Percentiles rank a stretch among this genome's conserved stretches.
Evolutionary conservation across 2,888 invertebrate genomes (phyloP).

Genomic region (Tholera decimalis): DNA sequence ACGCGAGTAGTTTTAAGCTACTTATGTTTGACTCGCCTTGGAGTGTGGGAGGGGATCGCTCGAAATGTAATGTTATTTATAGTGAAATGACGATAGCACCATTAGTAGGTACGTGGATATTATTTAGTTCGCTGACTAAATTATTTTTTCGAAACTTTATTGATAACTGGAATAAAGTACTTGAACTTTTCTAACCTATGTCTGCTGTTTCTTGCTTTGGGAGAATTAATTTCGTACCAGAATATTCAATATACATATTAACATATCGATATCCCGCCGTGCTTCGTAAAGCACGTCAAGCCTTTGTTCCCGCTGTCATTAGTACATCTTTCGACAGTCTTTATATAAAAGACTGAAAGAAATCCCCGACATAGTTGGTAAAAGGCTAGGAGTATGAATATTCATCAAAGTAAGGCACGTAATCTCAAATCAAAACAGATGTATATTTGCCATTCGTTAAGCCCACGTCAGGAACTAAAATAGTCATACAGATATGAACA

Average conservation of each 20-base stretch:
- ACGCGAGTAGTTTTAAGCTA: conserved; percentile 20
- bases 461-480: conserved; percentile 55
- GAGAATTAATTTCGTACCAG: not conserved
- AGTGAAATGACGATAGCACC: conserved; percentile 22
- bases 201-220: not conserved
- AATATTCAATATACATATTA: too few species aligned
- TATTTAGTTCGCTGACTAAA: conserved; percentile 12
- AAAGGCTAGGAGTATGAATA: too few species aligned
- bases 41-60: conserved; percentile 14
- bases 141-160: not conserved
- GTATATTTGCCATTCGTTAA: conserved; percentile 18
- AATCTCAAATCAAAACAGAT: conserved; percentile 22
- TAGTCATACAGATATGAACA: conserved; percentile 34
- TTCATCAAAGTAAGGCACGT: conserved; percentile 16
- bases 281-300: too few species aligned
- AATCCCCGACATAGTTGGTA: too few species aligned
- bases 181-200: not conserved
- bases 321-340: too few species aligned
- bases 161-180: conserved; percentile 19
- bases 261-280: too few species aligned
- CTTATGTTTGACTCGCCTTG: conserved; percentile 7
- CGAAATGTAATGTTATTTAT: conserved; percentile 35
- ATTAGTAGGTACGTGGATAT: conserved; percentile 24
- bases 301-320: too few species aligned
- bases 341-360: too few species aligned